Evolutionary conservation across 2,888 invertebrate genomes (phyloP).

Genomic region (Theodoxus fluviatilis): DNA sequence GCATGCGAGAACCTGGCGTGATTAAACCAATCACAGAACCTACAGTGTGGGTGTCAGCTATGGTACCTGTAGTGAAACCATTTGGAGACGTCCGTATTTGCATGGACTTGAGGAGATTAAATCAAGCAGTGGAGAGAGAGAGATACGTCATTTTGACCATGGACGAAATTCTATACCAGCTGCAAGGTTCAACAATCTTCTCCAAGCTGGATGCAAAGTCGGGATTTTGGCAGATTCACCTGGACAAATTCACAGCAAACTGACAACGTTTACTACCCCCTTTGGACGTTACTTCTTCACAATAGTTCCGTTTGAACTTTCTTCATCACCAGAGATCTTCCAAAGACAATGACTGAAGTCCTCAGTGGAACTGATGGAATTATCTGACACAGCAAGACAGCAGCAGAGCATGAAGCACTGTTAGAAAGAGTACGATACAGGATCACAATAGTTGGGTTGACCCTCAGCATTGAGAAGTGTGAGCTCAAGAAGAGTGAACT

Average conservation of each 20-base stretch:
- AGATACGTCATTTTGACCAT: conserved; percentile 32
- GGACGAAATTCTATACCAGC: conserved; percentile 34
- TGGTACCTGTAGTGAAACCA: conserved; percentile 32
- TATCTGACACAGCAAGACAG: too few species aligned
- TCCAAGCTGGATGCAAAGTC: too few species aligned
- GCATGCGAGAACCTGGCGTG: conserved; percentile 30
- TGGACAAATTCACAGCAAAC: conserved; percentile 28
- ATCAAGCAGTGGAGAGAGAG: conserved; percentile 30
- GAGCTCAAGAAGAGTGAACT: not conserved
- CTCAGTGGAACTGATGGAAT: too few species aligned
- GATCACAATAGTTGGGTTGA: conserved; percentile 20
- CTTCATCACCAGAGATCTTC: conserved; percentile 30
- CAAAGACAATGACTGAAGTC: conserved; percentile 28
- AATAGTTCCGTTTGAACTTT: conserved; percentile 27
- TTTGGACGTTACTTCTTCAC: conserved; percentile 26
- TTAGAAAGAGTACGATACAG: conserved; percentile 20
- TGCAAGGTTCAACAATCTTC: conserved; percentile 32
- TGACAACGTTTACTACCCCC: conserved; percentile 28
- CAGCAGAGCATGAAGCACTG: too few species aligned
- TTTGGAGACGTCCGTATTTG: conserved; percentile 31
- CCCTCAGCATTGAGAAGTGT: conserved; percentile 29
- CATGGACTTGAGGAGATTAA: conserved; percentile 29
- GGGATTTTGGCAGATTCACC: conserved; percentile 35
- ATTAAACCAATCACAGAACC: conserved; percentile 32
- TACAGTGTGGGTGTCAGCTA: conserved; percentile 33